Evolutionary conservation across 2,888 invertebrate genomes (phyloP), one percentile per base, ranked within the genome.

Genomic region (Drosophila anomelani): DNA sequence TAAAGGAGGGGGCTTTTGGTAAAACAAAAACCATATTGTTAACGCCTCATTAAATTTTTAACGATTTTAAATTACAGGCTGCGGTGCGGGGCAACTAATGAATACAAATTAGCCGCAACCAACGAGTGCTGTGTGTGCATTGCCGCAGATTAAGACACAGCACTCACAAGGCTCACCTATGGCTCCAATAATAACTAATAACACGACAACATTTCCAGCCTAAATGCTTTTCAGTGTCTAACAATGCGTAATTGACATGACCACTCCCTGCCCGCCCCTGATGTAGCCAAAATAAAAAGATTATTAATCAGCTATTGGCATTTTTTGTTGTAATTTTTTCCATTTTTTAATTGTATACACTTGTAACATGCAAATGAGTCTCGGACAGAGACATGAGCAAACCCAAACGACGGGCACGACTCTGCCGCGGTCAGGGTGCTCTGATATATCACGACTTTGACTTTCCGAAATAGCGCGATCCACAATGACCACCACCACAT

Each of bases 21-120:
- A 86, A 88, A 88, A 89, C 88, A 87, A 89, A 77, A 85, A 85
- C 77, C 85, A 81, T 85, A 80, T 85, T 89, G 87, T 88, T 90
- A 87, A 85, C 88, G 85, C 88, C 90, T 90, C 90, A 90, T 88
- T 88, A 90, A 89, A 85, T 84, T 87, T 90, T 87, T 85, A 88
- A 90, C 89, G 85, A 79, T 89, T 88, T 85, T 80, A 87, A 90
- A 90, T 88, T 89, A 90, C 85, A 90, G 78, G 57, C 78, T 83
- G 74, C 67, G 76, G 82, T 59, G 87, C 77, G 77, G 77, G 78
- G 70, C 77, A 76, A 80, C 88, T 88, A 88, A 90, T 90, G 90
- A 88, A 88, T 88, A 90, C 89, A 81, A 90, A 88, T 88, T 89
- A 89, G 88, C 77, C 81, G 68, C 77, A 57, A 55, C 74, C 46